A percentile compares a stretch with the other conserved stretches of the same genome.
phyloP scores from a whole-genome alignment of 2,888 invertebrate species.

The Lydus trimaculatus region DNA sequence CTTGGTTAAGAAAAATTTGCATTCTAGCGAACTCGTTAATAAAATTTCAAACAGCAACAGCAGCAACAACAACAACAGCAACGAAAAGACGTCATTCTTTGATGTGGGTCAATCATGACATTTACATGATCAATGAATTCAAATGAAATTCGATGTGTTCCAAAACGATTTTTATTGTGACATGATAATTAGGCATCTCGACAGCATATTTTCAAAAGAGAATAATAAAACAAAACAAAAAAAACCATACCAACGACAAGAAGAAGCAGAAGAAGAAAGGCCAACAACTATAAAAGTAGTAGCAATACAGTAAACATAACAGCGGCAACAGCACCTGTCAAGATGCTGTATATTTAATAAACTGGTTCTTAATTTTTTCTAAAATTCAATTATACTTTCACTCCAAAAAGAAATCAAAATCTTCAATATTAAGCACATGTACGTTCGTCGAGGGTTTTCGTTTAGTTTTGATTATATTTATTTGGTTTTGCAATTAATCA shows the following conservation, averaged over 20 bases:
- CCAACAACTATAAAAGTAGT: constrained; percentile 1
- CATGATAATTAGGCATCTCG: constrained; percentile 15
- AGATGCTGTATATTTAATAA: constrained; percentile 12
- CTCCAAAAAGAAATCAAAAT: background rate
- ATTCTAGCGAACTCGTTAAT: background rate
- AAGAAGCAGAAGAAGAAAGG: background rate
- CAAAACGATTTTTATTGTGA: constrained; percentile 15
- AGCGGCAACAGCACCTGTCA: constrained; percentile 12
- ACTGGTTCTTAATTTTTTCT: constrained; percentile 15
- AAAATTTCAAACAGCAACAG: background rate
- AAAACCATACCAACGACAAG: background rate
- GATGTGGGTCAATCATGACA: constrained; percentile 12
- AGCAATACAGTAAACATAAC: background rate
- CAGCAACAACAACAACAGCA: background rate
- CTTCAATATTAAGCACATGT: background rate
- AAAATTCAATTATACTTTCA: constrained; percentile 11
- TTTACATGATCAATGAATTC: constrained; percentile 14
- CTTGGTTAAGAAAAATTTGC: too few species aligned
- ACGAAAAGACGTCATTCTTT: constrained; percentile 3
- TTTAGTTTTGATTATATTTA: background rate
- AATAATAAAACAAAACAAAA: too few species aligned
- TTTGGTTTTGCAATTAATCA: background rate
- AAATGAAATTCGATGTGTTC: constrained; percentile 12
- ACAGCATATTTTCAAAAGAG: background rate
- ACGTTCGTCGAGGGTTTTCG: too few species aligned